Base-by-base conservation (phyloP, 2,888 invertebrate species). In the Sclerodermus sp. region DNA sequence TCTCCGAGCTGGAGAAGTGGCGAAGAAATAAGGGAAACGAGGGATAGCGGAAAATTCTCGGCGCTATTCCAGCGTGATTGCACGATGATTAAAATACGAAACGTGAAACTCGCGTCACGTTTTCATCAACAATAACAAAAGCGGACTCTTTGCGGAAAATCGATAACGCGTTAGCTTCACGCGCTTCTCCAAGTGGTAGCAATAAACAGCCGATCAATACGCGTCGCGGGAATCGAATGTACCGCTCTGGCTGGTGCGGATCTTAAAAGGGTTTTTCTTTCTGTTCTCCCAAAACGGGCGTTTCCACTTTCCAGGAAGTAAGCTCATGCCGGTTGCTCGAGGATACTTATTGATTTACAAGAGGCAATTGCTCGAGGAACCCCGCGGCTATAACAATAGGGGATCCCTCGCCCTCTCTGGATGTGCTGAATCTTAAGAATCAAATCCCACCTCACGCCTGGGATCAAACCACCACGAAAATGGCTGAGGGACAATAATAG, bases 261-360 rank as follows among this genome's bases (percentile, higher is more conserved):
- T 39, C 39, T 34, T 16, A 29, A 18, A 32, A 38, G 42, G 53
- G 58, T 57, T 51, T 43, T 49, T 46, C 32, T 16, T 16, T 12
- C n/a, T 23, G 3, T 5, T 23, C 31, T n/a, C 44, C 39, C 31
- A 34, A 3, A 23, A 23, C 23, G 53, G 45, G 47, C 48, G 55
- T 48, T 23, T 23, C 23, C 8, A 23, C 23, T 23, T 47, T 51
- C 51, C 47, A 44, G 44, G 51, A 38, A 53, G 42, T 44, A 42
- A 46, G 23, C 42, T 17, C 30, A 46, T 38, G 36, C 50, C 42
- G 49, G 38, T 48, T 47, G 51, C 54, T 49, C 47, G 50, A 64
- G 54, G 49, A 58, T 50, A 53, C 49, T 62, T 64, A 64, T 64
- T 58, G 64, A 64, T 64, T 64, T 62, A 58, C 57, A 45, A 50